These are phyloP conservation scores for Apodemia mormo DNA, from an alignment of 2,888 invertebrate species.

Conservation along the genomic window DNA sequence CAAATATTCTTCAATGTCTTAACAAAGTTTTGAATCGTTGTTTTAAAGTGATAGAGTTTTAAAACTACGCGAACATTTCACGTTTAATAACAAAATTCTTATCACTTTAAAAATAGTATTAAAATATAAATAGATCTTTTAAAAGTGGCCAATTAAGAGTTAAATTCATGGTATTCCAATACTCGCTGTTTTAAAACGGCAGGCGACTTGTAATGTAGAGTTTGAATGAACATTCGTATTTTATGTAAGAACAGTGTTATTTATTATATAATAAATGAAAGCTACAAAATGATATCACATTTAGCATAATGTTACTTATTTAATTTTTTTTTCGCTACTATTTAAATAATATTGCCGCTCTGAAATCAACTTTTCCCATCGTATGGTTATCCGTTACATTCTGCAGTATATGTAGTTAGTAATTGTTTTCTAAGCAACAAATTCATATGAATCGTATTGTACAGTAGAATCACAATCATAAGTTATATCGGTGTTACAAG, in stretches of 20 bases:
- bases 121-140: constrained; percentile 14
- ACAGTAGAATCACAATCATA: too few relatives aligned
- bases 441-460: too few relatives aligned
- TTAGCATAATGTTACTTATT: too few relatives aligned
- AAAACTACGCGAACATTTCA: constrained; percentile 12
- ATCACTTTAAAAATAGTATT: constrained; percentile 3
- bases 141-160: constrained; percentile 11
- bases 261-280: background rate
- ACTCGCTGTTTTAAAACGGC: background rate
- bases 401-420: too few relatives aligned
- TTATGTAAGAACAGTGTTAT: background rate
- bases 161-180: constrained; percentile 2
- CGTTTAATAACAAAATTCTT: constrained; percentile 9
- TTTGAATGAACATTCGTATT: background rate
- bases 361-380: too few relatives aligned
- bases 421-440: too few relatives aligned
- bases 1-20: constrained; percentile 41
- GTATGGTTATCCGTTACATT: too few relatives aligned
- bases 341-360: too few relatives aligned
- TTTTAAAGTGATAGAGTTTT: constrained; percentile 23
- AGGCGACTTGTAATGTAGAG: background rate
- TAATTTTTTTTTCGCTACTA: too few relatives aligned
- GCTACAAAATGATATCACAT: too few relatives aligned
- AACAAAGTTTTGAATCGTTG: constrained; percentile 33
- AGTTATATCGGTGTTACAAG: too few relatives aligned